These are phyloP conservation scores for Cephonodes hylas DNA, from an alignment of 2,888 invertebrate genomes.

Conservation along the genomic window DNA sequence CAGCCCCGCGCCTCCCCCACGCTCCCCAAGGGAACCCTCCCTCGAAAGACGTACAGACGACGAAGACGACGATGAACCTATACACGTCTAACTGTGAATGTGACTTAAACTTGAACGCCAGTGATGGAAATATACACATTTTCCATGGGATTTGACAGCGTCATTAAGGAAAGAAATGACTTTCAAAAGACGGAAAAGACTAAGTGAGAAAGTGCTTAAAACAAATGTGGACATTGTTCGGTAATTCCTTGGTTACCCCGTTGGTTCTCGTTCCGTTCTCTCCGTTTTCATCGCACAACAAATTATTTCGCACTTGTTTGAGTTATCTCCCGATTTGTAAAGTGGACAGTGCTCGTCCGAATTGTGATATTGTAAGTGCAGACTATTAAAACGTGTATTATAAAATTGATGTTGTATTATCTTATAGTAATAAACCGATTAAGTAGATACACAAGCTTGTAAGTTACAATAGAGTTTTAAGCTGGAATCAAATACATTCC, in stretches of 20 bases:
- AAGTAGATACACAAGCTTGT: constrained; percentile 52
- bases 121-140: neutral
- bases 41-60: constrained; percentile 70
- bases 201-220: neutral
- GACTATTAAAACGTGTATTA: constrained; percentile 64
- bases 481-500: constrained; percentile 44
- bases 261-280: neutral
- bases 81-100: constrained; percentile 76
- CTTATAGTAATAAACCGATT: constrained; percentile 49
- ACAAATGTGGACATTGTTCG: neutral
- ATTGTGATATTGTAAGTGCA: constrained; percentile 78
- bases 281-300: constrained; percentile 19
- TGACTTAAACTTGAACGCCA: constrained; percentile 16
- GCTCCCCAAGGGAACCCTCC: constrained; percentile 65
- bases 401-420: constrained; percentile 72
- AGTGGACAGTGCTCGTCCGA: constrained; percentile 54
- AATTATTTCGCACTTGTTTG: constrained; percentile 16
- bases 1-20: constrained; percentile 77
- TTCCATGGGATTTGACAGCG: neutral
- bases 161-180: neutral
- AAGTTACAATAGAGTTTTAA: constrained; percentile 50
- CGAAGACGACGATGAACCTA: constrained; percentile 83
- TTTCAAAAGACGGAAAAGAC: neutral
- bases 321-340: constrained; percentile 24
- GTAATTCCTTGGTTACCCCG: neutral